Evolutionary conservation across 2,888 invertebrate genomes (phyloP).

Genomic region (Lypha dubia): DNA sequence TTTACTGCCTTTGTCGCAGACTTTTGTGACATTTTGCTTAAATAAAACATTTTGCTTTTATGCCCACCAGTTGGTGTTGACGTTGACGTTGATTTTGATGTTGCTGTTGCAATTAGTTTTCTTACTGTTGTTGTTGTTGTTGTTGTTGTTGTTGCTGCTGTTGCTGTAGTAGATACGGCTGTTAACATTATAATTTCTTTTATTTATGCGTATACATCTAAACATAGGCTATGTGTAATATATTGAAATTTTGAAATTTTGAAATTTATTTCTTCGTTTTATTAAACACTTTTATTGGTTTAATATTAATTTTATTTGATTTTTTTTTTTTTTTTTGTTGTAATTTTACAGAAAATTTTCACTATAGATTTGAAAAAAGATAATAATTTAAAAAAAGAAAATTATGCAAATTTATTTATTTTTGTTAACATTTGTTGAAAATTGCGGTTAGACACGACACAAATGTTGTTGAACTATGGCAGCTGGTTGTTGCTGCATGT

Average conservation of each 20-base stretch:
- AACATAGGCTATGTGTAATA: neutral
- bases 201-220: slow-evolving; percentile 1
- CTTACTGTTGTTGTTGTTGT: too few relatives aligned
- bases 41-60: slow-evolving; percentile 54
- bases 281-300: slow-evolving; percentile 37
- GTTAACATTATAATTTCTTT: slow-evolving; percentile 59
- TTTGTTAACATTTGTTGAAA: slow-evolving; percentile 62
- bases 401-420: slow-evolving; percentile 71
- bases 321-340: neutral
- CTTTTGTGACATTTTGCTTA: slow-evolving; percentile 62
- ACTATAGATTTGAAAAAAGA: slow-evolving; percentile 23
- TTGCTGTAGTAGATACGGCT: slow-evolving; percentile 31
- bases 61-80: slow-evolving; percentile 45
- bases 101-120: neutral
- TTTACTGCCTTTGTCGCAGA: neutral
- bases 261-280: slow-evolving; percentile 25
- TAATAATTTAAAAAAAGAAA: slow-evolving; percentile 38
- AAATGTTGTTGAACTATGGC: slow-evolving; percentile 74
- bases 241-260: too few relatives aligned
- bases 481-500: slow-evolving; percentile 56
- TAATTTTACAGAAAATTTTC: slow-evolving; percentile 60
- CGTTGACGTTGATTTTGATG: slow-evolving; percentile 1
- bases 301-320: slow-evolving; percentile 41
- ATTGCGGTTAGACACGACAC: slow-evolving; percentile 67
- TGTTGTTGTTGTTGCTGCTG: slow-evolving; percentile 23